Percentiles rank a stretch among this genome's conserved stretches.
phyloP scores from a whole-genome alignment of 2,113 vertebrate genomes.

The Alethe castanea region DNA sequence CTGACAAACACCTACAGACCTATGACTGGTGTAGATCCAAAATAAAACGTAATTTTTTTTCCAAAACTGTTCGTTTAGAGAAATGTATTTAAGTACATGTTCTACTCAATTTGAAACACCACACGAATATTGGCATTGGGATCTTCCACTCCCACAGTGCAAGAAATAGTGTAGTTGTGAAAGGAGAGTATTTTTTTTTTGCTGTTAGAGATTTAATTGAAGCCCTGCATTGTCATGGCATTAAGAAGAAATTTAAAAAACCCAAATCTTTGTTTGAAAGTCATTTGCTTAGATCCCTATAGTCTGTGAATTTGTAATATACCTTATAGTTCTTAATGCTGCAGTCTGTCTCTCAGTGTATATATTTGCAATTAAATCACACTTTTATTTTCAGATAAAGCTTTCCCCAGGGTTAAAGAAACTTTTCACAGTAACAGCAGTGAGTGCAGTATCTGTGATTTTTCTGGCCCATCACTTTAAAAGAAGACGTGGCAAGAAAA shows the following conservation, averaged over 20 bases:
- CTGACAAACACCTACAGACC: neutral
- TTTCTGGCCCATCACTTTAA: conserved; percentile 90
- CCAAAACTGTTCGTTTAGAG: neutral
- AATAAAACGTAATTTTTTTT: neutral
- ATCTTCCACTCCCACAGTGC: neutral
- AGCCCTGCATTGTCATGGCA: neutral
- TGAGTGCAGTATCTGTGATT: conserved; percentile 86
- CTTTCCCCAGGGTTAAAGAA: conserved; percentile 86
- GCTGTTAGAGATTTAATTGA: neutral
- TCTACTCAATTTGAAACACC: neutral
- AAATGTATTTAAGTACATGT: neutral
- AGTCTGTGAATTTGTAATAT: neutral
- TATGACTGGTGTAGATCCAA: neutral
- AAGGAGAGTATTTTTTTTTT: neutral
- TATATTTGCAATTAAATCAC: neutral
- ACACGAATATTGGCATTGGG: neutral
- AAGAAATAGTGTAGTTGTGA: neutral
- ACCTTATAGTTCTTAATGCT: neutral
- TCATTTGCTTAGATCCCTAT: neutral
- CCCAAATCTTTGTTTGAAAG: neutral
- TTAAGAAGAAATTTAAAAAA: neutral
- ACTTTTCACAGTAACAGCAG: conserved; percentile 83
- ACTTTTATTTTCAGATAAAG: conserved; percentile 75
- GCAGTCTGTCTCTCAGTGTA: neutral
- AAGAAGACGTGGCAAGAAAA: conserved; percentile 86